Conservation (phyloP, 2,113 vertebrate genomes). For the Salvator merianae region DNA sequence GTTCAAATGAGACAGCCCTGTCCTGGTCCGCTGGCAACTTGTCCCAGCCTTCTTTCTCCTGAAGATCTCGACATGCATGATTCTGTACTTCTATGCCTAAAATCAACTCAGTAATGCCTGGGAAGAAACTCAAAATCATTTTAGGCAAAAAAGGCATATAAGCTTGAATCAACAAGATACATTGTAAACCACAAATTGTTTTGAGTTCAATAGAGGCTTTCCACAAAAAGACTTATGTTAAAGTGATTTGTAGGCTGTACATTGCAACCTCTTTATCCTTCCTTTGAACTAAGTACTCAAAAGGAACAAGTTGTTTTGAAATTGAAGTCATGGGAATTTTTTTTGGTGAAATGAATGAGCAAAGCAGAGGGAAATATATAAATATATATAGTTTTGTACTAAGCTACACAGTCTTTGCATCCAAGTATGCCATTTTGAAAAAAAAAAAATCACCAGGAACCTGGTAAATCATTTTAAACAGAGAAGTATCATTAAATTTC, state of each 20-base stretch:
- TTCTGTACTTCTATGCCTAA: not conserved
- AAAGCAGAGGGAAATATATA: slow-evolving; percentile 16
- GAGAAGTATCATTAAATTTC: slow-evolving; percentile 32
- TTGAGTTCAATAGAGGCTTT: not conserved
- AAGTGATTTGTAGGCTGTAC: not conserved
- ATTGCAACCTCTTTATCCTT: not conserved
- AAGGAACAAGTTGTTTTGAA: slow-evolving; percentile 1
- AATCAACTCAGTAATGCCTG: not conserved
- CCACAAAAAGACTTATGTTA: not conserved
- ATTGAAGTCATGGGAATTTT: not conserved
- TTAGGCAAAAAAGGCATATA: not conserved
- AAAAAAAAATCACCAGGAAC: slow-evolving; percentile 15
- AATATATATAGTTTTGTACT: not conserved
- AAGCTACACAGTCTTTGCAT: not conserved
- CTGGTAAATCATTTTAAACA: slow-evolving; percentile 39
- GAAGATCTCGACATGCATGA: too few species aligned
- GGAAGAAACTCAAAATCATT: not conserved
- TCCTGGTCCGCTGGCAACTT: too few species aligned
- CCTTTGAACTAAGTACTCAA: slow-evolving; percentile 10
- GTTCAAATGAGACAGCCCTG: too few species aligned
- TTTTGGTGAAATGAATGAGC: not conserved
- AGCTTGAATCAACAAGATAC: not conserved
- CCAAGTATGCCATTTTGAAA: slow-evolving; percentile 24
- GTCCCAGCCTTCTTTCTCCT: too few species aligned
- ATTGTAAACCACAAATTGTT: not conserved